A percentile compares a stretch with the other conserved stretches of the same genome.
Conservation (phyloP, 1,140 invertebrate genomes). For the Anadara kagoshimensis region DNA sequence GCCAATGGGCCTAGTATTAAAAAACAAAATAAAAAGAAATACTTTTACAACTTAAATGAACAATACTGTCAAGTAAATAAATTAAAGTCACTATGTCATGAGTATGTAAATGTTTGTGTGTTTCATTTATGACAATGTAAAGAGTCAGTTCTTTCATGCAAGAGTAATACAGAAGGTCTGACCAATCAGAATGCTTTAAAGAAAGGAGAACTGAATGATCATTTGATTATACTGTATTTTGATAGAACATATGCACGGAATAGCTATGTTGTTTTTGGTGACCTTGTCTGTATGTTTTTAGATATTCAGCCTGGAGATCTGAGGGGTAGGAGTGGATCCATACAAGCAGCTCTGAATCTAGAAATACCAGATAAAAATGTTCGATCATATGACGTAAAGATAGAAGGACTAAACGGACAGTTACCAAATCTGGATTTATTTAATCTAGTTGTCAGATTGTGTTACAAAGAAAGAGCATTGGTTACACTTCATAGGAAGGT, state of each 20-base stretch:
- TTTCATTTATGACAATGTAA: too few relatives aligned
- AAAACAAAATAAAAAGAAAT: too few relatives aligned
- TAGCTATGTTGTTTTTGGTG: not conserved
- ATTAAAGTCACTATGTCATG: too few relatives aligned
- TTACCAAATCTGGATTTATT: slow-evolving; percentile 97
- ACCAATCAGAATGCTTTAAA: too few relatives aligned
- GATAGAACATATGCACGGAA: not conserved
- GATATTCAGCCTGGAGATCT: slow-evolving; percentile 63
- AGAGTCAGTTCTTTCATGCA: too few relatives aligned
- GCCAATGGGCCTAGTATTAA: too few relatives aligned
- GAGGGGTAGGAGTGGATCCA: slow-evolving; percentile 87
- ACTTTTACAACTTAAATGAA: too few relatives aligned
- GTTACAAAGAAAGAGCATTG: slow-evolving; percentile 85
- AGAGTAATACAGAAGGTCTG: too few relatives aligned
- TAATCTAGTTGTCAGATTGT: slow-evolving; percentile 92
- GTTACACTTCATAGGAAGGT: slow-evolving; percentile 80
- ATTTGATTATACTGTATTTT: not conserved
- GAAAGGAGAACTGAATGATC: too few relatives aligned
- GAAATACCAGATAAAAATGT: slow-evolving; percentile 88
- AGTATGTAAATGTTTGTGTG: too few relatives aligned
- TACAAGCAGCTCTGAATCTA: slow-evolving; percentile 91
- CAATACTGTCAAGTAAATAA: too few relatives aligned
- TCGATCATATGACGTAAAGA: slow-evolving; percentile 82
- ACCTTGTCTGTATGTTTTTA: slow-evolving; percentile 18
- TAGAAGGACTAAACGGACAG: slow-evolving; percentile 97